phyloP scores from a whole-genome alignment of 2,113 vertebrate genomes.

The Piaya cayana region DNA sequence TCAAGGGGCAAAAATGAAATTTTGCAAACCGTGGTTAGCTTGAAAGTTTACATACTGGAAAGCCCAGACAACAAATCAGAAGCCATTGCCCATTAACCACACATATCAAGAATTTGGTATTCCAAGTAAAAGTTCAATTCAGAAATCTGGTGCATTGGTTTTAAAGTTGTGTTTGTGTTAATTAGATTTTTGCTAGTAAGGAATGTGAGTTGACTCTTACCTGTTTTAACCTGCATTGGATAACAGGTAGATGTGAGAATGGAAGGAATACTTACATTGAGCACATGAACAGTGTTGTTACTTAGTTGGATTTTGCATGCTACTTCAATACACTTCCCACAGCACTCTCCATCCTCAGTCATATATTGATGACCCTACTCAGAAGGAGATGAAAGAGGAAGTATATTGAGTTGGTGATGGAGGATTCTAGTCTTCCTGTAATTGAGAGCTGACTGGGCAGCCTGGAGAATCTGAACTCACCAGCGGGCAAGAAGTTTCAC shows the following conservation, averaged over 20 bases:
- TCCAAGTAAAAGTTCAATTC: background rate
- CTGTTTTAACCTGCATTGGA: background rate
- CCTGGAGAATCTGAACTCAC: slow-evolving; percentile 35
- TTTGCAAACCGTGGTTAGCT: background rate
- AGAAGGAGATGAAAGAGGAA: background rate
- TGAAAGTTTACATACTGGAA: background rate
- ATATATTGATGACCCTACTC: slow-evolving; percentile 79
- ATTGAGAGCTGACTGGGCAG: background rate
- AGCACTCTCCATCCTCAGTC: slow-evolving; percentile 72
- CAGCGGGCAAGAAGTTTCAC: slow-evolving; percentile 73
- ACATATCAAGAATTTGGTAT: background rate
- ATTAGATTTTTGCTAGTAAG: background rate
- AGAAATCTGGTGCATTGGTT: background rate
- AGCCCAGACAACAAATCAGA: background rate
- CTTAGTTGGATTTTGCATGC: slow-evolving; percentile 71
- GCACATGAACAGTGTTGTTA: slow-evolving; percentile 9
- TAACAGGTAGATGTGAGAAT: background rate
- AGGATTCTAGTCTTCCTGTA: background rate
- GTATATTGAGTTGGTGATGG: background rate
- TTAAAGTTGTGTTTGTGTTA: background rate
- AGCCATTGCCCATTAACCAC: background rate
- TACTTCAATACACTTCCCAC: slow-evolving; percentile 79
- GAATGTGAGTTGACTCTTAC: background rate
- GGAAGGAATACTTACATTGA: slow-evolving; percentile 69
- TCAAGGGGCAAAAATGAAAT: background rate